Conservation (phyloP, 1,140 invertebrate species). For the Globodera rostochiensis region DNA sequence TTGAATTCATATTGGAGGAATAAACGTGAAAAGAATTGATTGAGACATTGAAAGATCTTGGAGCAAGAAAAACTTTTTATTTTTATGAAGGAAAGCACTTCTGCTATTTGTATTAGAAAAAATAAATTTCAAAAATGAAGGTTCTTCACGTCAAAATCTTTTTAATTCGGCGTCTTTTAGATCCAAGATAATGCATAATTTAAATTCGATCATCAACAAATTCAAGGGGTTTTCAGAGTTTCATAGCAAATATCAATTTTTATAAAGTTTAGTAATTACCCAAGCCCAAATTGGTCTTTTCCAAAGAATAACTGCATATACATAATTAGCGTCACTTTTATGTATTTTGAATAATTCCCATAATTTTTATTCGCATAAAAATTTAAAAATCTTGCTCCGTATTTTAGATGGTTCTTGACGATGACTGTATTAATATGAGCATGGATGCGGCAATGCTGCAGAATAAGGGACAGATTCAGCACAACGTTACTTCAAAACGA, state of each 20-base stretch:
- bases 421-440: constrained; percentile 25
- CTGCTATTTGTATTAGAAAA: too few relatives aligned
- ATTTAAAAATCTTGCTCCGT: background rate
- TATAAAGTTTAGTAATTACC: too few relatives aligned
- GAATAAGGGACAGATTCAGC: constrained; percentile 37
- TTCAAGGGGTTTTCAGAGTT: too few relatives aligned
- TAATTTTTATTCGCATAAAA: background rate
- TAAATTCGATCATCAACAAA: background rate
- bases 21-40: background rate
- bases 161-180: too few relatives aligned
- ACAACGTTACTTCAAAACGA: constrained; percentile 35
- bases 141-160: too few relatives aligned
- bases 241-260: too few relatives aligned
- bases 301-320: too few relatives aligned
- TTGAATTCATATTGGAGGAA: background rate
- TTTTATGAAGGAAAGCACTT: too few relatives aligned
- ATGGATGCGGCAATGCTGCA: constrained; percentile 33
- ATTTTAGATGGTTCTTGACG: constrained; percentile 38
- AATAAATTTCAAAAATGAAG: too few relatives aligned
- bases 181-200: background rate
- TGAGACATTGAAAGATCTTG: background rate
- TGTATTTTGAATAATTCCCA: background rate
- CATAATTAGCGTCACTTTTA: too few relatives aligned
- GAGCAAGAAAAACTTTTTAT: too few relatives aligned
- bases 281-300: too few relatives aligned